Conservation (phyloP, 1,140 invertebrate genomes). For the Hormaphis cornu region DNA sequence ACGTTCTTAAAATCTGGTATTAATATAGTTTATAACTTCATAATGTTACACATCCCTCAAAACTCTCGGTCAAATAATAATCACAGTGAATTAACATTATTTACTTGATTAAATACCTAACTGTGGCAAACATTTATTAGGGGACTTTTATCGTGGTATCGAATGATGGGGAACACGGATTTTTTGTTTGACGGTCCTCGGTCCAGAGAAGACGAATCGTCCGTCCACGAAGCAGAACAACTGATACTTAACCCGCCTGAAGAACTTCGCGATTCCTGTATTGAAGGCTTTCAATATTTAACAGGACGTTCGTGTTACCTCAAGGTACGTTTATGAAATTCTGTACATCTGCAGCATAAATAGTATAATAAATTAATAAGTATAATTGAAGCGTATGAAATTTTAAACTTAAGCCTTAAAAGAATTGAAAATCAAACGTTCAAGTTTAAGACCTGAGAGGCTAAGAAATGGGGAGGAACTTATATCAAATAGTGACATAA, state of each 20-base stretch:
- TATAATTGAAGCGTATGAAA: no score
- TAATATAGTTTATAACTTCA: no score
- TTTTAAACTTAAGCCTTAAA: no score
- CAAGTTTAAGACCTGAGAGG: no score
- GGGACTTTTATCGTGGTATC: conserved; percentile 6
- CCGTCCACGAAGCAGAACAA: background rate
- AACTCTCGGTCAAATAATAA: no score
- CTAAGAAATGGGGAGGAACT: no score
- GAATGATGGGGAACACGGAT: background rate
- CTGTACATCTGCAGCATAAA: background rate
- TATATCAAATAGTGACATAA: no score
- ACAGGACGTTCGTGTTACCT: background rate
- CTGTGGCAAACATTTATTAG: background rate
- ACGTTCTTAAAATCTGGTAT: no score
- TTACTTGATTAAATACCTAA: no score
- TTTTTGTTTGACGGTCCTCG: conserved; percentile 2
- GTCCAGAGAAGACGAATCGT: background rate
- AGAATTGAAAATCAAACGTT: no score
- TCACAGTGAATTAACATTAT: no score
- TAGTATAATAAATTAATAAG: background rate
- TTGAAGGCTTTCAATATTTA: background rate
- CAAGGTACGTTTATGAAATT: background rate
- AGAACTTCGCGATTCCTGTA: background rate
- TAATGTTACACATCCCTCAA: no score
- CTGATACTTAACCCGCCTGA: background rate